These are phyloP conservation scores for Tyto alba DNA, from an alignment of 2,113 vertebrate genomes.

Conservation along the genomic window DNA sequence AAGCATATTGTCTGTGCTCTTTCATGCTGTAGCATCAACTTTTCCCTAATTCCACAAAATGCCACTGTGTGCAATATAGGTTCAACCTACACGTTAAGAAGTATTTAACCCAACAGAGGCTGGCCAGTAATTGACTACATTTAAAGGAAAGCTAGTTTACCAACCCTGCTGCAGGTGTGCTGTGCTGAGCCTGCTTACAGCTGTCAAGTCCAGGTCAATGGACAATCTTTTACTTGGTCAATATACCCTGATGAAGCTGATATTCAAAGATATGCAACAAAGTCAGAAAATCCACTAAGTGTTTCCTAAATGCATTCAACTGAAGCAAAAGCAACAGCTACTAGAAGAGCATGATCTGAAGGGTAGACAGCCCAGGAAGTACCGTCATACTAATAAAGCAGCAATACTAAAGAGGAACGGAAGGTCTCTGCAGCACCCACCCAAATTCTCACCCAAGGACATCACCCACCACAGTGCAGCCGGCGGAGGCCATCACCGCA, in stretches of 20 bases:
- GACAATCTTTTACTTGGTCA: neutral
- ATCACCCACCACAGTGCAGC: rapidly evolving
- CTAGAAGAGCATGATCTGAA: neutral
- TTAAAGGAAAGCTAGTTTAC: neutral
- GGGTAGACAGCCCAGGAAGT: neutral
- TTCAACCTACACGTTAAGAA: rapidly evolving
- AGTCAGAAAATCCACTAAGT: neutral
- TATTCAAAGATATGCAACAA: rapidly evolving
- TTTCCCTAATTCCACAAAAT: neutral
- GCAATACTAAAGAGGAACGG: rapidly evolving
- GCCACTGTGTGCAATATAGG: neutral
- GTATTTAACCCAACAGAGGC: neutral
- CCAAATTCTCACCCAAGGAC: neutral
- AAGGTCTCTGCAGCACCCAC: neutral
- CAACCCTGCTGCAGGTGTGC: neutral
- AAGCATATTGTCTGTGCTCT: rapidly evolving
- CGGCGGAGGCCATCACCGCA: neutral
- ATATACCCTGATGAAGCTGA: neutral
- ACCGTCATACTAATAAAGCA: neutral
- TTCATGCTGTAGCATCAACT: rapidly evolving
- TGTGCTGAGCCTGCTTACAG: neutral
- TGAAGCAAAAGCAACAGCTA: neutral
- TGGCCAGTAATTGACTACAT: neutral
- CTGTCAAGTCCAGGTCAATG: neutral
- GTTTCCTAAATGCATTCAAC: neutral